phyloP scores from a whole-genome alignment of 2,113 vertebrate genomes.

The Onychostoma macrolepis region DNA sequence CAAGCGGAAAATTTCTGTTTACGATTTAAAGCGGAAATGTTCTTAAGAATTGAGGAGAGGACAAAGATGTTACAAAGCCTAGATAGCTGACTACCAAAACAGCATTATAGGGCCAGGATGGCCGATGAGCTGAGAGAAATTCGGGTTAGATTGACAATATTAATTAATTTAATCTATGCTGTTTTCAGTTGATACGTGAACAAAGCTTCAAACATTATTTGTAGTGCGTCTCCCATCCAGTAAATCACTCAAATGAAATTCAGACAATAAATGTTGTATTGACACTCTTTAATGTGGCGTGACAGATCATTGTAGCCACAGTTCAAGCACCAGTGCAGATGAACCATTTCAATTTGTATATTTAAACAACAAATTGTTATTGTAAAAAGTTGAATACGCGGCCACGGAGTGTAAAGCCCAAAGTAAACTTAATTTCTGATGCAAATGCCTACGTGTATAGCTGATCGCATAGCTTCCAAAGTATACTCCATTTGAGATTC shows the following conservation, averaged over 20 bases:
- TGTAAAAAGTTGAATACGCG: not conserved
- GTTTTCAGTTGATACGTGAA: not conserved
- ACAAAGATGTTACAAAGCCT: not conserved
- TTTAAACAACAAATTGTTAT: not conserved
- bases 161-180: not conserved
- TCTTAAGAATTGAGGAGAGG: not conserved
- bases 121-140: not conserved
- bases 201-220: not conserved
- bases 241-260: not conserved
- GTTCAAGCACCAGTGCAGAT: not conserved
- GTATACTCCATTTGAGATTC: too few species aligned
- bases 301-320: not conserved
- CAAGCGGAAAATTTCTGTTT: not conserved
- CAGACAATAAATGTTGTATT: not conserved
- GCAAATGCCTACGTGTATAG: not conserved
- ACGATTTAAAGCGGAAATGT: slow-evolving; percentile 3
- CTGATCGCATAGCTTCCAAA: too few species aligned
- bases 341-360: not conserved
- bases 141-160: not conserved
- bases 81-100: not conserved
- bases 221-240: not conserved
- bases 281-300: not conserved
- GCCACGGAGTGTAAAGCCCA: not conserved
- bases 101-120: not conserved
- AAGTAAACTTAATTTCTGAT: not conserved